Evolutionary conservation across 2,113 vertebrate genomes (phyloP).

Genomic region (Sinosuthora webbiana): DNA sequence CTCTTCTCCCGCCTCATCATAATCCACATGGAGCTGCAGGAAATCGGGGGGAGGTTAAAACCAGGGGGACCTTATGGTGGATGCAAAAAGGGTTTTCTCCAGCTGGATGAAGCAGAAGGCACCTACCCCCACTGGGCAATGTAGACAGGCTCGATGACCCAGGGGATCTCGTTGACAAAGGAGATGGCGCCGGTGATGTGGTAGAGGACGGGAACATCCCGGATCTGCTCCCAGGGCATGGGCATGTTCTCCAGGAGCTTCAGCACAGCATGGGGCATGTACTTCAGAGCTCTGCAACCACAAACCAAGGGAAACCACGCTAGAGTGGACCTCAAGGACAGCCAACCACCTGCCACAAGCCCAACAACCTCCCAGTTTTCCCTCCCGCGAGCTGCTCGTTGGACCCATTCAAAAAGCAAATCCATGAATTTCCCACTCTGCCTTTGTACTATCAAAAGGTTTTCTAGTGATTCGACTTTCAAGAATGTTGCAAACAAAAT

Average conservation of each 20-base stretch:
- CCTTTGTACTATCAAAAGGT: fast-evolving
- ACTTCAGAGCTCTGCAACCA: slow-evolving; percentile 88
- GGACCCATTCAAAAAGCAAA: not conserved
- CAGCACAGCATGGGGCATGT: slow-evolving; percentile 98
- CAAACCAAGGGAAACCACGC: not conserved
- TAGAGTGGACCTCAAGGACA: not conserved
- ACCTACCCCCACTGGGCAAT: slow-evolving; percentile 98
- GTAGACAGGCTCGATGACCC: slow-evolving; percentile 98
- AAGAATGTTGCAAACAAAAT: not conserved
- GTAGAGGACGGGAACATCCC: slow-evolving; percentile 94
- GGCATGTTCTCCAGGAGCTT: slow-evolving; percentile 99
- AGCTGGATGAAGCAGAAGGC: not conserved
- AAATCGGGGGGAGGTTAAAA: not conserved
- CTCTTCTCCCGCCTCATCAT: slow-evolving; percentile 99
- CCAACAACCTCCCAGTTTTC: not conserved
- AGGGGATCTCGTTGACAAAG: slow-evolving; percentile 98
- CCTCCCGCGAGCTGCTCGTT: not conserved
- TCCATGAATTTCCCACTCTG: fast-evolving
- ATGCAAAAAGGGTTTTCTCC: fast-evolving
- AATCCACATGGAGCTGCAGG: slow-evolving; percentile 94
- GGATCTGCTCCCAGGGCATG: slow-evolving; percentile 99
- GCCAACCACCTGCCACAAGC: not conserved
- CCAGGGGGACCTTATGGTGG: fast-evolving
- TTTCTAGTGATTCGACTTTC: not conserved
- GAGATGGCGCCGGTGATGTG: slow-evolving; percentile 99